These are phyloP conservation scores for Pachliopta kotzebuea DNA, from an alignment of 2,888 invertebrate genomes.

Conservation along the genomic window DNA sequence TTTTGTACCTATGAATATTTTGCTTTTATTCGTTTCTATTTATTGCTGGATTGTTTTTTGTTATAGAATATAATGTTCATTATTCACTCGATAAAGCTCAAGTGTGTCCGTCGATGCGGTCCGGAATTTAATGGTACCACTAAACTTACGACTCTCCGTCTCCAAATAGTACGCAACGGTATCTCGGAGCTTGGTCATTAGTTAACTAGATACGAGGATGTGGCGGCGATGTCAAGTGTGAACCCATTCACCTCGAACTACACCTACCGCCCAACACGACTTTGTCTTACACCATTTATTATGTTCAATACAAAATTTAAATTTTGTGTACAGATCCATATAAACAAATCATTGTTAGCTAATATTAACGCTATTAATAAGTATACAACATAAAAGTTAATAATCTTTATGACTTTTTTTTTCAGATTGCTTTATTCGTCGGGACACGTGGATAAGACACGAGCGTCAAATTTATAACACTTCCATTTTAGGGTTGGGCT, in stretches of 20 bases:
- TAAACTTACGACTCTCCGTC: slow-evolving; percentile 2
- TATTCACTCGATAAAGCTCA: neutral
- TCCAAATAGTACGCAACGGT: slow-evolving; percentile 13
- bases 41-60: neutral
- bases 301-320: slow-evolving; percentile 2
- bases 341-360: neutral
- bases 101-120: neutral
- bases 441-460: too few relatives aligned
- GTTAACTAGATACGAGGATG: slow-evolving; percentile 15
- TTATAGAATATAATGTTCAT: neutral
- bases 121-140: neutral
- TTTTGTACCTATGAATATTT: too few relatives aligned
- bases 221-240: slow-evolving; percentile 17
- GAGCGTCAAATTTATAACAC: neutral
- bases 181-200: slow-evolving; percentile 21
- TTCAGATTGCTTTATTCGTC: too few relatives aligned
- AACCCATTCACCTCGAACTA: slow-evolving; percentile 14
- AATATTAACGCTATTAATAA: neutral
- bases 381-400: too few relatives aligned
- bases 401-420: too few relatives aligned
- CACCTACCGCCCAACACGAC: slow-evolving; percentile 11
- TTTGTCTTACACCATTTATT: slow-evolving; percentile 11
- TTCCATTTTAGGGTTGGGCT: neutral
- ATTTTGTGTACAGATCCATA: neutral
- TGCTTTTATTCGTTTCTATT: too few relatives aligned